Conservation (phyloP, 2,888 invertebrate genomes). For the Standfussiana lucernea region DNA sequence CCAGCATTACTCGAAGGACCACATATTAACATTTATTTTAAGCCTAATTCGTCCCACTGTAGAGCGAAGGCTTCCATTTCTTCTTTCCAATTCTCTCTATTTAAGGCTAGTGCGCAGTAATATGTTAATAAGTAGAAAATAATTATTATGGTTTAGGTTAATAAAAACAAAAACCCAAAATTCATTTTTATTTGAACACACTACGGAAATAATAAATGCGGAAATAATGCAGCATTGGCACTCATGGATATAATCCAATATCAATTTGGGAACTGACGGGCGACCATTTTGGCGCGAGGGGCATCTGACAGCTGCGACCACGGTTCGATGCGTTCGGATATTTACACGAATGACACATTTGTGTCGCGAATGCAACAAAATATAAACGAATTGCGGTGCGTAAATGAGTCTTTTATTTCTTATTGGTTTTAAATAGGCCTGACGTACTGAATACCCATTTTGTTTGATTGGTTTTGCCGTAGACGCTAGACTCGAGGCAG, state of each 20-base stretch:
- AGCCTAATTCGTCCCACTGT: neutral
- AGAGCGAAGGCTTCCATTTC: neutral
- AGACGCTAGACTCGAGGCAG: neutral
- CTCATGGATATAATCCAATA: conserved; percentile 49
- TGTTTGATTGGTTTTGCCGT: neutral
- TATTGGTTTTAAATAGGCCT: conserved; percentile 2
- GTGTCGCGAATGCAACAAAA: conserved; percentile 32
- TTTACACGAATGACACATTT: conserved; percentile 59
- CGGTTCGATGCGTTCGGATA: conserved; percentile 67
- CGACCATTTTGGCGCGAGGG: conserved; percentile 54
- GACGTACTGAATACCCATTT: neutral
- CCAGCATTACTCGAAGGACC: neutral
- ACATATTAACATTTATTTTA: neutral
- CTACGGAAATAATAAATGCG: conserved; percentile 21
- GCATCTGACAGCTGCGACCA: conserved; percentile 58
- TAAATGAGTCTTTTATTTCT: conserved; percentile 22
- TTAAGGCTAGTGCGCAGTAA: neutral
- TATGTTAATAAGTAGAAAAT: neutral
- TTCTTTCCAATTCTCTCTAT: neutral
- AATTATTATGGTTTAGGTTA: neutral
- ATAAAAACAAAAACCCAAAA: neutral
- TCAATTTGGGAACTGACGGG: conserved; percentile 48
- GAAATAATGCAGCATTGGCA: conserved; percentile 34
- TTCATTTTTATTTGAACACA: conserved; percentile 15
- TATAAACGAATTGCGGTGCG: conserved; percentile 33